Evolutionary conservation across 2,888 invertebrate genomes (phyloP).

Genomic region (Drosophila kambysellisi): DNA sequence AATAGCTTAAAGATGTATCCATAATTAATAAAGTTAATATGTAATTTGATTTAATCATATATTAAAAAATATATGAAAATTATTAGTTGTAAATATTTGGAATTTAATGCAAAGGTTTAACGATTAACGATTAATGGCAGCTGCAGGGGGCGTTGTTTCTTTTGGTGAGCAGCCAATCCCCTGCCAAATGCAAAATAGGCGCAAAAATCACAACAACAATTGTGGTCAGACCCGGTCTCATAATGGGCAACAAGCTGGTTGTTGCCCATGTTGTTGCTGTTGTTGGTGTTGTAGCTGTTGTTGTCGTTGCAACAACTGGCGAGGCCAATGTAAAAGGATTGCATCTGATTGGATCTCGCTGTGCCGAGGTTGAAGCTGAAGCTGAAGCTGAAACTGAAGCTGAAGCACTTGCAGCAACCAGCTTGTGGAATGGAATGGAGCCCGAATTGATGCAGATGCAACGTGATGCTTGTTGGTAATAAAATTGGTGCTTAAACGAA

Average conservation of each 20-base stretch:
- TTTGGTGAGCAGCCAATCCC: constrained; percentile 59
- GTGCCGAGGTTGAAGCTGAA: constrained; percentile 32
- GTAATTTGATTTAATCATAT: constrained; percentile 1
- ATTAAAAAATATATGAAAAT: constrained; percentile 29
- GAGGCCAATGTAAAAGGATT: constrained; percentile 69
- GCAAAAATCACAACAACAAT: constrained; percentile 54
- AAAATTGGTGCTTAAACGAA: constrained; percentile 84
- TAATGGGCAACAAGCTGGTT: constrained; percentile 72
- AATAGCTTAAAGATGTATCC: background rate
- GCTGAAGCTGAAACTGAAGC: constrained; percentile 47
- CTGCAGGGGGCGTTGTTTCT: constrained; percentile 69
- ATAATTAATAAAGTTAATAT: background rate
- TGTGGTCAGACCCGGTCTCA: constrained; percentile 53
- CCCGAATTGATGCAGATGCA: constrained; percentile 75
- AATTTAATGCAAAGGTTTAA: constrained; percentile 38
- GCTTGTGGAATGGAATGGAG: constrained; percentile 26
- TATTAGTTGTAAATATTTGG: constrained; percentile 45
- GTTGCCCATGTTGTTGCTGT: constrained; percentile 8
- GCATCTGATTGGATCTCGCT: constrained; percentile 80
- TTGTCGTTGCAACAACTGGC: constrained; percentile 55
- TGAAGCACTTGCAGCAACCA: constrained; percentile 39
- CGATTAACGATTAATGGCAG: constrained; percentile 78
- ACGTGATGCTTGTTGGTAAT: constrained; percentile 82
- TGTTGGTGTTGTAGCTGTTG: constrained; percentile 46
- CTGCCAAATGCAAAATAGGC: constrained; percentile 75